Evolutionary conservation across 2,113 vertebrate genomes (phyloP).

Genomic region (Callorhinus ursinus): DNA sequence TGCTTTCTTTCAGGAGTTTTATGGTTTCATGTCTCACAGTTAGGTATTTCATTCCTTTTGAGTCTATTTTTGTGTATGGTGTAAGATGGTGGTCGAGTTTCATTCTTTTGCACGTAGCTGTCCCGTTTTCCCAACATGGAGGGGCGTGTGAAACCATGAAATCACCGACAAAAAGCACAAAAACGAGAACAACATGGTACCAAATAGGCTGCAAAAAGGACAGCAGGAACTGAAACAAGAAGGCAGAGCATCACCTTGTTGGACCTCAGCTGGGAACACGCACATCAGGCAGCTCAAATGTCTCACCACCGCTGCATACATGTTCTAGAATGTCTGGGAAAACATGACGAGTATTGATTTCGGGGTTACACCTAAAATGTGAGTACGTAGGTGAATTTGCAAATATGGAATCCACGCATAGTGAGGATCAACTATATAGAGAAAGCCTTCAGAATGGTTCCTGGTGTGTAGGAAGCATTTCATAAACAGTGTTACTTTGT

Average conservation of each 20-base stretch:
- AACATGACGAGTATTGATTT: neutral
- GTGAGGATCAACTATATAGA: neutral
- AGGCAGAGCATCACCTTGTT: rapidly evolving
- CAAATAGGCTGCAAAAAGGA: neutral
- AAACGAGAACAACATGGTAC: neutral
- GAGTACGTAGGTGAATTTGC: neutral
- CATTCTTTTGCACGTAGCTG: neutral
- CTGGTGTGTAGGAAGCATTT: neutral
- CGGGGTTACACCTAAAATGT: neutral
- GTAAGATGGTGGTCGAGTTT: neutral
- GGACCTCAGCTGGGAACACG: neutral
- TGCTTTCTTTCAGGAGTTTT: neutral
- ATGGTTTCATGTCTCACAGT: neutral
- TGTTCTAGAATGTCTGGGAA: neutral
- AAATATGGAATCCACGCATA: neutral
- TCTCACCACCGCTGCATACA: rapidly evolving
- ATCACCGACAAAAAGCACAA: neutral
- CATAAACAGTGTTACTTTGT: neutral
- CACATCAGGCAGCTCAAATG: neutral
- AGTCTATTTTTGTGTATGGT: neutral
- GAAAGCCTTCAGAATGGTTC: neutral
- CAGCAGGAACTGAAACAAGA: neutral
- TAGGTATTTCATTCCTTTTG: neutral
- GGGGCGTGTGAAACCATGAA: neutral
- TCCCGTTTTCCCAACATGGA: neutral